Percentiles rank a stretch among this genome's conserved stretches.
These are phyloP conservation scores for Rhopalosiphum maidis DNA, from an alignment of 1,140 invertebrate genomes.

Conservation along the genomic window DNA sequence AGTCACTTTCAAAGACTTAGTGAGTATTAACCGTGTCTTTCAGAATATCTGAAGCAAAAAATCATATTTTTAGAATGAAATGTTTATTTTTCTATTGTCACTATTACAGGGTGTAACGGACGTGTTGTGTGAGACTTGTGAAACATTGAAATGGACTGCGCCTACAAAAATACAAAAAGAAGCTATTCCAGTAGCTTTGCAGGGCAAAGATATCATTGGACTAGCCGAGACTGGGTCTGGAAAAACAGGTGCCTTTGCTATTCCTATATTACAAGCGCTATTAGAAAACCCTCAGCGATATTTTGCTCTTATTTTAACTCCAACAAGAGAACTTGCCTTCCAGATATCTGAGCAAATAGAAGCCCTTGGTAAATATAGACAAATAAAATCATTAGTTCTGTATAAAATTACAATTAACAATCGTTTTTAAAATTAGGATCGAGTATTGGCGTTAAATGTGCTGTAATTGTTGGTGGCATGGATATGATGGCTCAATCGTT, in stretches of 20 bases:
- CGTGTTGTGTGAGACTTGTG: constrained; percentile 88
- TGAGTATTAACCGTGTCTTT: not conserved
- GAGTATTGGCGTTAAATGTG: constrained; percentile 91
- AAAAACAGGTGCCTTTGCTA: constrained; percentile 96
- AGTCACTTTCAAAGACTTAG: constrained; percentile 40
- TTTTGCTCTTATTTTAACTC: constrained; percentile 93
- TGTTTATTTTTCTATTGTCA: not conserved
- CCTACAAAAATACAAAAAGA: constrained; percentile 96
- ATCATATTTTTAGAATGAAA: not conserved
- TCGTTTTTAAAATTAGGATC: constrained; percentile 65
- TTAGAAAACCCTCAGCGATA: constrained; percentile 90
- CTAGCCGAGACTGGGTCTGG: constrained; percentile 97
- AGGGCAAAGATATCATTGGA: constrained; percentile 94
- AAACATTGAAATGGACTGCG: constrained; percentile 89
- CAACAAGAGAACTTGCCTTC: constrained; percentile 95
- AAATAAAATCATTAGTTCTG: not conserved
- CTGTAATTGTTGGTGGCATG: constrained; percentile 96
- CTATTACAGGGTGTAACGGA: constrained; percentile 85
- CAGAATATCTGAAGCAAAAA: not conserved
- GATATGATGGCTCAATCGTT: constrained; percentile 95
- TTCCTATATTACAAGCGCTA: constrained; percentile 92
- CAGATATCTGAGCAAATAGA: constrained; percentile 97
- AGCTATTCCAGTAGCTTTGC: constrained; percentile 86
- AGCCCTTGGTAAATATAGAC: constrained; percentile 74
- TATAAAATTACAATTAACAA: not conserved